Conservation (phyloP, 2,888 invertebrate species). For the Drosophila ustulata region DNA sequence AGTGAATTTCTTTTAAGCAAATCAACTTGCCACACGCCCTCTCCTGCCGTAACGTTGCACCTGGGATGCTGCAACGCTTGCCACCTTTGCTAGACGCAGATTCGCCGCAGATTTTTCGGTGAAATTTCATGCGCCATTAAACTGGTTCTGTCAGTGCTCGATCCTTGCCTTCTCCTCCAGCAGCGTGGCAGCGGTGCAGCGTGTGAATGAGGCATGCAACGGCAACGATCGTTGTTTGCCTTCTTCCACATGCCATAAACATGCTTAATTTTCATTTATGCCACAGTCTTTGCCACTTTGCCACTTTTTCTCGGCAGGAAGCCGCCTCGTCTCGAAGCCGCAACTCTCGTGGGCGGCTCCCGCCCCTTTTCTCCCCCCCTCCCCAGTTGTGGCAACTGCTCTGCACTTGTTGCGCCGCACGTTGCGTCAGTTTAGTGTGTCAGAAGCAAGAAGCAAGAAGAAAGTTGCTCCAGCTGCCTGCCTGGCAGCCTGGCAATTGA, state of each 20-base stretch:
- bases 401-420: slow-evolving; percentile 79
- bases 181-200: slow-evolving; percentile 24
- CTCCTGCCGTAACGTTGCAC: not conserved
- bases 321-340: slow-evolving; percentile 42
- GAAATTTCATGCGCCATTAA: slow-evolving; percentile 82
- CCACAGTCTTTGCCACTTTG: slow-evolving; percentile 49
- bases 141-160: slow-evolving; percentile 72
- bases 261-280: slow-evolving; percentile 77
- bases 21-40: slow-evolving; percentile 72
- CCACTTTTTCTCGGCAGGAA: slow-evolving; percentile 68
- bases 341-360: slow-evolving; percentile 68
- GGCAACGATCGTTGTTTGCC: slow-evolving; percentile 7
- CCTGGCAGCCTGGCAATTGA: slow-evolving; percentile 26
- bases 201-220: slow-evolving; percentile 65
- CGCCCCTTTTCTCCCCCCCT: slow-evolving; percentile 1
- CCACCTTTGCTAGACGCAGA: slow-evolving; percentile 72
- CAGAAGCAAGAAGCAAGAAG: slow-evolving; percentile 75
- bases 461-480: slow-evolving; percentile 64
- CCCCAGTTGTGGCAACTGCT: slow-evolving; percentile 34
- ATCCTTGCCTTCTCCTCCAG: slow-evolving; percentile 11
- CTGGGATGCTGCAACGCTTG: slow-evolving; percentile 37
- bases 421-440: slow-evolving; percentile 81
- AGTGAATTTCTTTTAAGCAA: slow-evolving; percentile 81
- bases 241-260: slow-evolving; percentile 52
- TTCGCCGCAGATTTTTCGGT: slow-evolving; percentile 69